Percentiles rank a stretch among this genome's conserved stretches.
These are phyloP conservation scores for Lagopus leucura DNA, from an alignment of 2,113 vertebrate genomes.

Conservation along the genomic window DNA sequence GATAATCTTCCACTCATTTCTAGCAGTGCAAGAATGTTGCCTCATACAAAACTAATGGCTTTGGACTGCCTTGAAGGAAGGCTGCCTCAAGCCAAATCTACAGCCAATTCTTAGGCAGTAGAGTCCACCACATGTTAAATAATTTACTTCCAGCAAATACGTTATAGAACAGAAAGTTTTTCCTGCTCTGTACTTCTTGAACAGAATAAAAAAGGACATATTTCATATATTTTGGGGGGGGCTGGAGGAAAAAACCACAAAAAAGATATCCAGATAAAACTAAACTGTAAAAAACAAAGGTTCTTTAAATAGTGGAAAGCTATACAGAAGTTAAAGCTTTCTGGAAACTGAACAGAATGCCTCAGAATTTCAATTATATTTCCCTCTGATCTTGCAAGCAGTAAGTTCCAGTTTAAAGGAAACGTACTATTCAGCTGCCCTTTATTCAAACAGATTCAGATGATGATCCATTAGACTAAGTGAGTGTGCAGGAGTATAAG, in stretches of 20 bases:
- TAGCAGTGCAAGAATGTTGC: background rate
- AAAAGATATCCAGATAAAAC: background rate
- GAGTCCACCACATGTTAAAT: background rate
- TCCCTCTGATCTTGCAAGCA: background rate
- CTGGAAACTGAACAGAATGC: background rate
- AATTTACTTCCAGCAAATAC: background rate
- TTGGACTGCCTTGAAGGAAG: background rate
- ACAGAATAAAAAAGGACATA: background rate
- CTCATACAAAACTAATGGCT: background rate
- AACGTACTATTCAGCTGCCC: background rate
- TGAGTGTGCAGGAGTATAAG: background rate
- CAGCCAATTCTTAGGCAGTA: background rate
- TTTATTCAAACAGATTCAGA: background rate
- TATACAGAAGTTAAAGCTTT: background rate
- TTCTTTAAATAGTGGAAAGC: background rate
- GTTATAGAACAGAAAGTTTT: background rate
- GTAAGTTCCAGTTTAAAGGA: background rate
- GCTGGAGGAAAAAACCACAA: background rate
- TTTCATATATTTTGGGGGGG: background rate
- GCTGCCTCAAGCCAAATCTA: background rate
- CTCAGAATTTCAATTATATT: background rate
- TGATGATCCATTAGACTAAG: background rate
- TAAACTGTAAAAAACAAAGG: background rate
- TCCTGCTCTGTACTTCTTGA: background rate
- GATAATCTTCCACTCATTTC: background rate